Percentiles rank a stretch among this genome's conserved stretches.
These are phyloP conservation scores for Dromaius novaehollandiae DNA, from an alignment of 2,113 vertebrate species.

Conservation along the genomic window DNA sequence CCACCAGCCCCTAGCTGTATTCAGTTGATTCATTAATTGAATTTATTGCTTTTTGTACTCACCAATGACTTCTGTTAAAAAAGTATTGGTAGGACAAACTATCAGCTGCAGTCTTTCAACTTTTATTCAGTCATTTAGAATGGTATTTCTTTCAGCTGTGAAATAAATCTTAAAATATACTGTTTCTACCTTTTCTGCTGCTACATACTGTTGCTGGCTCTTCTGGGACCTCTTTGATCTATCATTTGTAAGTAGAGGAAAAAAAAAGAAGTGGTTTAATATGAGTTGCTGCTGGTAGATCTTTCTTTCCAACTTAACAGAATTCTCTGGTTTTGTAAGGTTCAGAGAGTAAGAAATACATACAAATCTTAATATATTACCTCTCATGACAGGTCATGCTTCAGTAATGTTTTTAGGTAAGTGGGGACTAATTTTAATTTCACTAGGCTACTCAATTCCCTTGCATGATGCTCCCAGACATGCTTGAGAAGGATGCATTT, in stretches of 20 bases:
- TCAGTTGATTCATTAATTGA: background rate
- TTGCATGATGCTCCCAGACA: background rate
- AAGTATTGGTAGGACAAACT: background rate
- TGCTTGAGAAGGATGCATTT: background rate
- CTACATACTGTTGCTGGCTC: background rate
- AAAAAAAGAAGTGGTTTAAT: background rate
- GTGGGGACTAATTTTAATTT: background rate
- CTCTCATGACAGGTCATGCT: background rate
- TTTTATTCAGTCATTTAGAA: background rate
- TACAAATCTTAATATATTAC: background rate
- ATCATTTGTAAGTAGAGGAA: background rate
- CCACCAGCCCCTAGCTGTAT: rapidly evolving
- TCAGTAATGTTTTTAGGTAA: background rate
- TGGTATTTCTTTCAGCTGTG: background rate
- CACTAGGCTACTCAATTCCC: background rate
- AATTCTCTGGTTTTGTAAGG: background rate
- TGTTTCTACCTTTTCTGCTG: background rate
- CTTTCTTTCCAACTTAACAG: background rate
- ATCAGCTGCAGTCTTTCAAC: background rate
- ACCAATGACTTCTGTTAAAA: background rate
- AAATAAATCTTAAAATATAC: background rate
- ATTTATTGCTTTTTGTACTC: background rate
- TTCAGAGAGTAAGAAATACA: background rate
- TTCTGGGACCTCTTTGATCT: background rate
- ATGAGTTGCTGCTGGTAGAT: background rate